Base-by-base conservation (phyloP, 2,113 vertebrate species). In the Calcarius ornatus region DNA sequence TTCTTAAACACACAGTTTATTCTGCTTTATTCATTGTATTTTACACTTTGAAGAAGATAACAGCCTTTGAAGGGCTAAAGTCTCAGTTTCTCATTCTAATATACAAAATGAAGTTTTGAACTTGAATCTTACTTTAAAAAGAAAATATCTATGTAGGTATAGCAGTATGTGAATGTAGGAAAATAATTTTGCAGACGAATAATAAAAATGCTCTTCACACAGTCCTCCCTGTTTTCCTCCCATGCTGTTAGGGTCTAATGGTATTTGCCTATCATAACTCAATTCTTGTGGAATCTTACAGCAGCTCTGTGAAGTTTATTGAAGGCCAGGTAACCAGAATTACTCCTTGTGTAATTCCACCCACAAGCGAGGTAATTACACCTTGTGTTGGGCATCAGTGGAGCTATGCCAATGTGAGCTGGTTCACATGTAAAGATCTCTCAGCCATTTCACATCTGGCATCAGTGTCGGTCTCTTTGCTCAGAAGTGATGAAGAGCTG, bases 401-500 rank as follows among this genome's bases (percentile, higher is more conserved):
- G 85, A 83, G 76, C 76, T 78, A 3, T 90, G 88, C 63, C 65
- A 81, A 0, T 43, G 23, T 37, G 70, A 80, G 33, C 38, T 81
- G 76, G 51, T 63, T 85, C 85, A 45, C 51, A 35, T 57, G 42
- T 70, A 20, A 73, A 80, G 78, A 21, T 82, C 50, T 87, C 33
- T 88, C 24, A 38, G 53, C 63, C 0, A 0, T 69, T 91, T 56
- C 50, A 14, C 0, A 1, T 42, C 57, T 57, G 71, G 63, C 64
- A n/a, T 60, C 28, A 8, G 45, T 3, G 2, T 31, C 0, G 0
- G 3, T 59, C 54, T 85, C 57, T 4, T 11, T 5, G 8, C 63
- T 69, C 47, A 48, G 75, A 66, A 78, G 60, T 73, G 31, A 38
- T 17, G 82, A 57, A 65, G 75, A 86, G 68, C 60, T 80, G 50